Evolutionary conservation across 2,888 invertebrate genomes (phyloP).

Genomic region (Pycnomerus fuliginosus): DNA sequence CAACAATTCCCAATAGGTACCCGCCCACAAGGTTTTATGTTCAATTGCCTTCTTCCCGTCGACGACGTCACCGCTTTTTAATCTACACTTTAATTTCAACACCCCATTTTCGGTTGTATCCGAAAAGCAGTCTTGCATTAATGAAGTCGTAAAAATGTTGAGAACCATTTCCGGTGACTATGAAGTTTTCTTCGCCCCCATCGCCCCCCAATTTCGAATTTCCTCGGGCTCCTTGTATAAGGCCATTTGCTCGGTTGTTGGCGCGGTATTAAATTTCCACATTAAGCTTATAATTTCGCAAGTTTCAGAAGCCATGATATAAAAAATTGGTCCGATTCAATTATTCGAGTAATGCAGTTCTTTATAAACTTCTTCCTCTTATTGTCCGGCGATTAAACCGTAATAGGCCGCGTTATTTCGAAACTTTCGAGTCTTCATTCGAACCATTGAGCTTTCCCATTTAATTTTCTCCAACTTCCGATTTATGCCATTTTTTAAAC

Average conservation of each 20-base stretch:
- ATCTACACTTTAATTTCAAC: slow-evolving; percentile 53
- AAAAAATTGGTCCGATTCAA: slow-evolving; percentile 18
- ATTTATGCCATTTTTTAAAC: too few relatives aligned
- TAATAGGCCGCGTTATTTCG: too few relatives aligned
- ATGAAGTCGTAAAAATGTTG: slow-evolving; percentile 53
- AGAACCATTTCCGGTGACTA: slow-evolving; percentile 26
- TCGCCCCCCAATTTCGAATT: slow-evolving; percentile 25
- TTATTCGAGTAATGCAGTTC: slow-evolving; percentile 2
- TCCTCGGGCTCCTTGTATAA: slow-evolving; percentile 26
- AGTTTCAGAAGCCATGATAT: slow-evolving; percentile 17
- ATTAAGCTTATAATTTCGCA: slow-evolving; percentile 23
- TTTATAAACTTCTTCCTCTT: background rate
- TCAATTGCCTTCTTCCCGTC: slow-evolving; percentile 45
- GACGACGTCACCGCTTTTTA: slow-evolving; percentile 48
- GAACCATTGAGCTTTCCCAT: too few relatives aligned
- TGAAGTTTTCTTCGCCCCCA: slow-evolving; percentile 20
- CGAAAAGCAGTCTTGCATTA: slow-evolving; percentile 47
- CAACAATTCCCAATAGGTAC: slow-evolving; percentile 40
- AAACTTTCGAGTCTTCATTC: too few relatives aligned
- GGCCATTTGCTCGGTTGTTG: slow-evolving; percentile 21
- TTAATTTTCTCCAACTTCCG: too few relatives aligned
- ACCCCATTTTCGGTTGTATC: slow-evolving; percentile 52
- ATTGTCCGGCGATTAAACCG: background rate
- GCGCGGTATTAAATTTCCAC: slow-evolving; percentile 21
- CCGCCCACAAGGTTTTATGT: slow-evolving; percentile 43